These are phyloP conservation scores for Hedya salicella DNA, from an alignment of 2,888 invertebrate genomes.

Conservation along the genomic window DNA sequence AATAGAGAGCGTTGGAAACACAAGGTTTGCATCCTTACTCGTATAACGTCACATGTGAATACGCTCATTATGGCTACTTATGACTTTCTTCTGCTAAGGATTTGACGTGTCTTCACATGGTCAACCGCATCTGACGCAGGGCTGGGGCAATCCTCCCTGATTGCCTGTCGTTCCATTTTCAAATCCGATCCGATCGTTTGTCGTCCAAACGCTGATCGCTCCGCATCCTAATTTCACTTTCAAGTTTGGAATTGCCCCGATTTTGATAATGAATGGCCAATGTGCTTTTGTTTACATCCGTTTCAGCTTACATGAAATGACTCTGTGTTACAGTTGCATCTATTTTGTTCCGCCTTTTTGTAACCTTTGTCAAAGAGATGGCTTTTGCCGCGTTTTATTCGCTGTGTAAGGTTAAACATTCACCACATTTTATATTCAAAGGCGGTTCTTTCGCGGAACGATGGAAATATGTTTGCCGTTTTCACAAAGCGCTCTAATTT, in stretches of 20 bases:
- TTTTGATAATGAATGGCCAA: constrained; percentile 33
- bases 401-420: background rate
- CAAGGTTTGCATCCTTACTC: constrained; percentile 19
- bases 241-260: constrained; percentile 33
- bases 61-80: background rate
- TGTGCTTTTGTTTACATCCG: constrained; percentile 30
- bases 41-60: constrained; percentile 7
- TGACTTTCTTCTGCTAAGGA: background rate
- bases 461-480: constrained; percentile 19
- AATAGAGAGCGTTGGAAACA: constrained; percentile 47
- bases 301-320: constrained; percentile 2
- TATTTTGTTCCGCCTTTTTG: background rate
- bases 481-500: constrained; percentile 22
- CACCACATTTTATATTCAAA: background rate
- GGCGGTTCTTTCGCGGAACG: background rate
- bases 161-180: constrained; percentile 69
- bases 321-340: background rate
- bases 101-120: constrained; percentile 50
- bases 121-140: constrained; percentile 59
- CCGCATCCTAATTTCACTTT: constrained; percentile 49
- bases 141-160: constrained; percentile 68
- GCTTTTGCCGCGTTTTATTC: background rate
- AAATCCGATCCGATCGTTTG: constrained; percentile 60
- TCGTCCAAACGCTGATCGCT: constrained; percentile 51
- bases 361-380: background rate